phyloP scores from a whole-genome alignment of 2,113 vertebrate species.

The Tenrec ecaudatus region DNA sequence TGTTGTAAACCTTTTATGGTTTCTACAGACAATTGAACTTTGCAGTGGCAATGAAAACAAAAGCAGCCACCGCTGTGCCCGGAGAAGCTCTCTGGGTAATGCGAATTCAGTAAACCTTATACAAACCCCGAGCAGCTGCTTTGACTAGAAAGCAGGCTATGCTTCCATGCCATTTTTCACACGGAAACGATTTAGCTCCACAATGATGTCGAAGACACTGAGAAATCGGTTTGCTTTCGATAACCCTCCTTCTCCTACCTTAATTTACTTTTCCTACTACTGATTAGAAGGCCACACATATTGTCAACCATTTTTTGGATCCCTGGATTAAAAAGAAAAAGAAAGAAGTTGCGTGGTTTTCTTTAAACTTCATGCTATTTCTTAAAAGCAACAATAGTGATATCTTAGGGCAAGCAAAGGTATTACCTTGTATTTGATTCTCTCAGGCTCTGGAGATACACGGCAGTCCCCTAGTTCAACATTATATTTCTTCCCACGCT shows the following conservation, averaged over 20 bases:
- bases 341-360: background rate
- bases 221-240: background rate
- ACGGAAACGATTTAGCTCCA: background rate
- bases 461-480: background rate
- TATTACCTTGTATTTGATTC: constrained; percentile 20
- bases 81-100: background rate
- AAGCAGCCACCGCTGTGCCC: background rate
- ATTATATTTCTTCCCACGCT: background rate
- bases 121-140: background rate
- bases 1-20: background rate
- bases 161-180: background rate
- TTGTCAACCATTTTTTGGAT: background rate
- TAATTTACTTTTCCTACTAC: background rate
- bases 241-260: background rate
- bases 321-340: background rate
- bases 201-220: background rate
- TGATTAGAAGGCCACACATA: background rate
- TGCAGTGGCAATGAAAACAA: constrained; percentile 56
- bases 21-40: constrained; percentile 49
- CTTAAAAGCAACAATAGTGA: background rate
- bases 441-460: background rate
- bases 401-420: background rate
- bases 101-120: background rate
- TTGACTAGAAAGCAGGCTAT: background rate
- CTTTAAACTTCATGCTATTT: background rate